Base-by-base conservation (phyloP, 2,113 vertebrate species). In the Ceuthmochares aereus region DNA sequence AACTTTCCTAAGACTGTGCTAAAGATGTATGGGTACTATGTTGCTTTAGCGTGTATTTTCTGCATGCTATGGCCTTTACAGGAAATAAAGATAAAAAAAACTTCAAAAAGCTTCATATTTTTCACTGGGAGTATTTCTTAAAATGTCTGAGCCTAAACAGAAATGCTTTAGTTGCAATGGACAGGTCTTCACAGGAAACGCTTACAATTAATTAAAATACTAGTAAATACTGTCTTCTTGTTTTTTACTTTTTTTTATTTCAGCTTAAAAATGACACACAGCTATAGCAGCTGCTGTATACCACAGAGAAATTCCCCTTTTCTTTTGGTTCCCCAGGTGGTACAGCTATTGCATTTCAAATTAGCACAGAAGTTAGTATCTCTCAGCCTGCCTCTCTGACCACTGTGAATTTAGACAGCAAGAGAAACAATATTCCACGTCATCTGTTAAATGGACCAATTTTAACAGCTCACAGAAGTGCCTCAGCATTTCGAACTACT, bases 71-170 rank as follows among this genome's bases (percentile, higher is more conserved):
- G 3, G 43, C 40, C 88, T 91, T 80, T 87, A 87, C 32, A 62
- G 49, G 26, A 72, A 89, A 77, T 7, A 83, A 82, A 73, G 2
- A 69, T 14, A 40, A 30, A 93, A 89, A 89, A 27, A 37, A 54
- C 7, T 84, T 87, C 10, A 30, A 51, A 55, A 91, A 54, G 16
- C 15, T 76, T 90, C 1, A 0, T 43, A 55, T 75, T 85, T 87
- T 95, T 88, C 49, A 60, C 17, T 68, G 63, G 34, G 20, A 80
- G 4, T 86, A 52, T 67, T 92, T n/a, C 85, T 89, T 78, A 36
- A 36, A 60, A 45, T n/a, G 26, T 32, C 43, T 84, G 89, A 59
- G 11, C 58, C 89, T 64, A 77, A 90, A 88, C 9, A 8, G 32
- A 77, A 60, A 77, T 37, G 18, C n/a, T 73, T 72, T 60, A 26